Evolutionary conservation across 2,113 vertebrate species (phyloP).

Genomic region (Dolichotis patagonum): DNA sequence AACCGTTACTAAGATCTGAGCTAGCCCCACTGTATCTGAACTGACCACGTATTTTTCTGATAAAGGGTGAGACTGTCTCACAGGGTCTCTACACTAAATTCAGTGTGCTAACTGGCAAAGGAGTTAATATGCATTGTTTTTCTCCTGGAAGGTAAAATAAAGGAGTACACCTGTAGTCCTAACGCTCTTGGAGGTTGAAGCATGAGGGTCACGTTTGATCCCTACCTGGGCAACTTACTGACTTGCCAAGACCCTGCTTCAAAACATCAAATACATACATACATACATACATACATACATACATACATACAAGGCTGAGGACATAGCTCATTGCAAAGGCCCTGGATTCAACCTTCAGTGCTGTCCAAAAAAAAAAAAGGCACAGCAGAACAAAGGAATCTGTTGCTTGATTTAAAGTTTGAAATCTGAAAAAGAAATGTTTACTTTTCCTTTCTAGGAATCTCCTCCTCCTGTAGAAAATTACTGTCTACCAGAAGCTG

Average conservation of each 20-base stretch:
- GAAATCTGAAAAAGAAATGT: not conserved
- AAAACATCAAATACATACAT: too few relatives aligned
- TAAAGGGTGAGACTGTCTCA: not conserved
- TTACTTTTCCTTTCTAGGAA: conserved; percentile 87
- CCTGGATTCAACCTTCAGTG: not conserved
- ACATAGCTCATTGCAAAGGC: not conserved
- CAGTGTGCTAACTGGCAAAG: not conserved
- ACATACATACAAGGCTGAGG: too few relatives aligned
- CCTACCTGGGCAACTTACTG: not conserved
- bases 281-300: too few relatives aligned
- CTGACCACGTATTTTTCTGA: not conserved
- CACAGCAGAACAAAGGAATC: not conserved
- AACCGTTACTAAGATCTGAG: not conserved
- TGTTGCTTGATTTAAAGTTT: not conserved
- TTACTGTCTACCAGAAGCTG: conserved; percentile 89
- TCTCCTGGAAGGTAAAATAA: not conserved
- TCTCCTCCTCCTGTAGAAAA: conserved; percentile 89
- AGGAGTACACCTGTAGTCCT: not conserved
- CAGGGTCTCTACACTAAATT: not conserved
- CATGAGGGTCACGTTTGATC: not conserved
- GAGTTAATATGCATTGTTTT: not conserved
- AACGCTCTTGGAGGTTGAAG: not conserved
- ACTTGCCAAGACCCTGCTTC: not conserved
- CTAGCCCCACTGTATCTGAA: not conserved
- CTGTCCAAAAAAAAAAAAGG: not conserved